These are phyloP conservation scores for Ischnus inquisitorius DNA, from an alignment of 2,888 invertebrate species.

Conservation along the genomic window DNA sequence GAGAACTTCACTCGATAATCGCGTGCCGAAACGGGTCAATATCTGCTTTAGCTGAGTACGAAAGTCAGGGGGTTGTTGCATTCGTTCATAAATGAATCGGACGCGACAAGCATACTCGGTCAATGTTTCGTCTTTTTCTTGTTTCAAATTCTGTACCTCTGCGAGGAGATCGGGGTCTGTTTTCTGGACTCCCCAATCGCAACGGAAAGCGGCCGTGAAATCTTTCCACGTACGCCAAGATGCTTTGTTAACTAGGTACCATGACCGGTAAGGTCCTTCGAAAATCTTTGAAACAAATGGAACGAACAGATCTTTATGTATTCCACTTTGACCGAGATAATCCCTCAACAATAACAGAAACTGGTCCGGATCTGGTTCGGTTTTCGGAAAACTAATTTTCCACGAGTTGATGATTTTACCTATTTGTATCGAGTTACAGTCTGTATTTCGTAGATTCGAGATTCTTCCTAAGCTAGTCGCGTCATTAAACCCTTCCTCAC, in stretches of 20 bases:
- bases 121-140: conserved; percentile 38
- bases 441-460: not conserved
- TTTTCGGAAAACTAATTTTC: conserved; percentile 44
- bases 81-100: conserved; percentile 44
- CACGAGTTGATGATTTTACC: conserved; percentile 41
- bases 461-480: not conserved
- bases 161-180: conserved; percentile 27
- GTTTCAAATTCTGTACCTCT: conserved; percentile 44
- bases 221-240: conserved; percentile 40
- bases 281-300: conserved; percentile 42
- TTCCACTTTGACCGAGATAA: conserved; percentile 22
- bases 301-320: conserved; percentile 37
- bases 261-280: conserved; percentile 24
- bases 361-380: conserved; percentile 47
- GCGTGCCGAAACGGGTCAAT: conserved; percentile 27
- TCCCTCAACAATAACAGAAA: conserved; percentile 41
- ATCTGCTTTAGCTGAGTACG: conserved; percentile 43
- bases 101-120: conserved; percentile 51
- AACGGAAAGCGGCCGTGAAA: conserved; percentile 44
- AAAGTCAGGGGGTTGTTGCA: conserved; percentile 47
- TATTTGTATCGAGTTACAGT: conserved; percentile 8
- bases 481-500: not conserved
- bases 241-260: conserved; percentile 36
- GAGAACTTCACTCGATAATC: conserved; percentile 38
- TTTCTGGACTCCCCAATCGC: conserved; percentile 40